These are phyloP conservation scores for Piprites chloris DNA, from an alignment of 2,113 vertebrate genomes.

Conservation along the genomic window DNA sequence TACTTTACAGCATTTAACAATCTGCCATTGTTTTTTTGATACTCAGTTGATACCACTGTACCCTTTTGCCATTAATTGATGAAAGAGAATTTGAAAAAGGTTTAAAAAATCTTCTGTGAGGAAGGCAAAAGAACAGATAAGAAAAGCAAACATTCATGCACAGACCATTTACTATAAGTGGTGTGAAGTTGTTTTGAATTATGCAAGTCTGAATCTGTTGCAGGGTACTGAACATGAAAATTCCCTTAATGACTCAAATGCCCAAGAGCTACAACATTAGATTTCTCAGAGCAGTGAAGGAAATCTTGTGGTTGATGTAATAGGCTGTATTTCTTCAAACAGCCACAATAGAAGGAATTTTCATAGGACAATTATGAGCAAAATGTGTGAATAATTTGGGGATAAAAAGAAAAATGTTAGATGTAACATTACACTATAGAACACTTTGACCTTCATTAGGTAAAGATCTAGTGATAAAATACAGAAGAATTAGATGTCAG, in stretches of 20 bases:
- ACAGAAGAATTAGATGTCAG: background rate
- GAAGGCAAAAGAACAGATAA: background rate
- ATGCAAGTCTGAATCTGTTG: background rate
- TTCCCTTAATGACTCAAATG: slow-evolving; percentile 11
- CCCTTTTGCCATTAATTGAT: background rate
- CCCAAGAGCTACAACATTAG: background rate
- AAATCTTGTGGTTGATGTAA: background rate
- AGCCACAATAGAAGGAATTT: background rate
- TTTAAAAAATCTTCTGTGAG: background rate
- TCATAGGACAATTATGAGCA: background rate
- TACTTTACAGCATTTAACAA: background rate
- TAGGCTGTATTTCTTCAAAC: background rate
- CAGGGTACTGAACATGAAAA: slow-evolving; percentile 6
- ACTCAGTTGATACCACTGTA: background rate
- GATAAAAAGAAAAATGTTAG: background rate
- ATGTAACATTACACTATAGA: background rate
- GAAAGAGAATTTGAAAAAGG: background rate
- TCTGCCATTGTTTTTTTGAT: background rate
- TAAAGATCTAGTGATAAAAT: background rate
- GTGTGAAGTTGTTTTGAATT: slow-evolving; percentile 19
- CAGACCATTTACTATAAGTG: background rate
- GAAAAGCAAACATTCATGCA: background rate
- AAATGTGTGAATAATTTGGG: background rate
- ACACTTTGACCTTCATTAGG: background rate
- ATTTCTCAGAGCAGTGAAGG: background rate